Base-by-base conservation (phyloP, 2,113 vertebrate species). In the Phrynosoma blainvillii region DNA sequence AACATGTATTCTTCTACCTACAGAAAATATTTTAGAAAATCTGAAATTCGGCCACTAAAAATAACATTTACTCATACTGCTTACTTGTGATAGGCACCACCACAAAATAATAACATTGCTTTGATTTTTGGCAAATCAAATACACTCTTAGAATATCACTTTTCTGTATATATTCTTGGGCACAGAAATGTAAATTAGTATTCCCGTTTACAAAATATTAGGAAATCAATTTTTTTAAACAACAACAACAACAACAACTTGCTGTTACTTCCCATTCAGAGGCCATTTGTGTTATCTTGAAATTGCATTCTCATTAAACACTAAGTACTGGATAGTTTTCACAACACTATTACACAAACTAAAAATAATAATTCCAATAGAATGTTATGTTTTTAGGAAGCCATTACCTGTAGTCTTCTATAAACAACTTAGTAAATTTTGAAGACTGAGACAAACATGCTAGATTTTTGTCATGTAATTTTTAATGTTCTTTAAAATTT, bases 1-100 rank as follows among this genome's bases (percentile, higher is more conserved):
- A 95, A 95, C 96, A 97, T 98, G 94, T 96, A 96, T 94, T 91
- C 93, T 93, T 93, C 84, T 36, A 93, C 89, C 96, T 97, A 70
- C 21, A 86, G 66, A 13, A 75, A 54, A 84, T 89, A 82, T 87
- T 27, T 66, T 25, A 74, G n/a, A 47, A 0, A 36, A 85, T 12
- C 0, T 74, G 0, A 87, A 80, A 82, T 77, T 21, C 90, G 36
- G 8, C 3, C 84, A 73, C 16, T 70, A n/a, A 87, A 56, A 87
- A 77, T 36, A 54, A 81, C 32, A 27, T 27, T 13, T 40, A 83
- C 42, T 90, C 86, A 80, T 5, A 87, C 0, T 20, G 54, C 1
- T 59, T 89, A 84, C 40, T 18, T 70, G 20, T 18, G 30, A n/a
- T 12, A 79, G 2, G 21, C 18, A 2, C 5, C 59, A 75, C n/a